A percentile compares a stretch with the other conserved stretches of the same genome.
Evolutionary conservation across 2,113 vertebrate genomes (phyloP).

Genomic region (Scomber japonicus): DNA sequence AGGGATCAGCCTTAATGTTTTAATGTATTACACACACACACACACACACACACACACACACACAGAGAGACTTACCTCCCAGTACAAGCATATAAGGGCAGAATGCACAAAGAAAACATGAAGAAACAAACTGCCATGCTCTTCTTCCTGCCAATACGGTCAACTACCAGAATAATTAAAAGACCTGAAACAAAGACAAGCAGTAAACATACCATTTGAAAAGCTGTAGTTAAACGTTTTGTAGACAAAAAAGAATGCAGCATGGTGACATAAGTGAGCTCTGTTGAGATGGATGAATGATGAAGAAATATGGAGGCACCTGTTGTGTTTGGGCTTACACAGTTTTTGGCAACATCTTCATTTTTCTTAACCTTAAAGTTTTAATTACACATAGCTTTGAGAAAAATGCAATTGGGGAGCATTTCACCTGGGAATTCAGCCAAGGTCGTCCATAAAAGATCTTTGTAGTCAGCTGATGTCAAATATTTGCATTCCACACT

Average conservation of each 20-base stretch:
- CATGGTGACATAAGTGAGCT: neutral
- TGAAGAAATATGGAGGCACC: neutral
- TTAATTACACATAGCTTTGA: neutral
- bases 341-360: neutral
- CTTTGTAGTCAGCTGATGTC: conserved; percentile 91
- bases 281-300: neutral
- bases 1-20: neutral
- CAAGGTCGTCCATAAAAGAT: conserved; percentile 94
- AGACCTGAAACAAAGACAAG: conserved; percentile 83
- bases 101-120: conserved; percentile 89
- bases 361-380: neutral
- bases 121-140: conserved; percentile 91
- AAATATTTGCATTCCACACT: conserved; percentile 91
- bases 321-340: neutral
- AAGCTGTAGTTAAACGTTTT: neutral
- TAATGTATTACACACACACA: neutral
- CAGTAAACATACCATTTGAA: neutral
- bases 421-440: conserved; percentile 94
- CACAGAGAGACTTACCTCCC: conserved; percentile 84
- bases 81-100: conserved; percentile 90
- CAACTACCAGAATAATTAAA: conserved; percentile 88
- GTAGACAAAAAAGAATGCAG: neutral
- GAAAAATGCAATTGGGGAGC: neutral
- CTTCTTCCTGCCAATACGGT: conserved; percentile 93
- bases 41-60: neutral